These are phyloP conservation scores for Micrastur ruficollis DNA, from an alignment of 2,797 vertebrate genomes.

Conservation along the genomic window DNA sequence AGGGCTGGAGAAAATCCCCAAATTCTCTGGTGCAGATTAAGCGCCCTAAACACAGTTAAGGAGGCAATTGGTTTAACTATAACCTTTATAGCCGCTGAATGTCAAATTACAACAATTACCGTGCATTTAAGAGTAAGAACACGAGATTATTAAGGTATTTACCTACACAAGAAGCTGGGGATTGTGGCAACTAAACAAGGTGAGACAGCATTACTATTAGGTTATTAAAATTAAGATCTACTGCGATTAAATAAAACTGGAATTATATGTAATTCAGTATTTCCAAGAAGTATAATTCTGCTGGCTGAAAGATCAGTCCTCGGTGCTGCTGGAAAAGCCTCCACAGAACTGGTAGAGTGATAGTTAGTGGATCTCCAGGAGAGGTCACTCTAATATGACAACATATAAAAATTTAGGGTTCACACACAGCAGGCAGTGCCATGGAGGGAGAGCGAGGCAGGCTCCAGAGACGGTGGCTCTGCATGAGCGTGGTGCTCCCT, in stretches of 20 bases:
- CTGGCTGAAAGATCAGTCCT: not conserved
- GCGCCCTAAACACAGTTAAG: not conserved
- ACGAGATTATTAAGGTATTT: not conserved
- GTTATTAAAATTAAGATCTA: not conserved
- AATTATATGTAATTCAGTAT: not conserved
- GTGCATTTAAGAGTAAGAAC: not conserved
- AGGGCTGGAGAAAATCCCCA: slow-evolving; percentile 4
- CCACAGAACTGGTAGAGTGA: not conserved
- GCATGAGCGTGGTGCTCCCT: not conserved
- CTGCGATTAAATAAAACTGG: not conserved
- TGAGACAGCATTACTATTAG: not conserved
- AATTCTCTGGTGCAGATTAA: not conserved
- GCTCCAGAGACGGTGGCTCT: rapidly evolving
- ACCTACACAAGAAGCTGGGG: not conserved
- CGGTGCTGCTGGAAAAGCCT: not conserved
- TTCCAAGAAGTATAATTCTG: not conserved
- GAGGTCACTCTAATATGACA: not conserved
- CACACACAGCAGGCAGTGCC: not conserved
- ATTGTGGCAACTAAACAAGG: not conserved
- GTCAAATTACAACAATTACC: not conserved
- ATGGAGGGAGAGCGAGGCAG: not conserved
- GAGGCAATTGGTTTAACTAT: not conserved
- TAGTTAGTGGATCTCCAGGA: not conserved
- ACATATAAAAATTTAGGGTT: not conserved
- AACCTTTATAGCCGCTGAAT: not conserved